Base-by-base conservation (phyloP, 53 echinoderm and acorn worm genomes). In the Echinometra lucunter region DNA sequence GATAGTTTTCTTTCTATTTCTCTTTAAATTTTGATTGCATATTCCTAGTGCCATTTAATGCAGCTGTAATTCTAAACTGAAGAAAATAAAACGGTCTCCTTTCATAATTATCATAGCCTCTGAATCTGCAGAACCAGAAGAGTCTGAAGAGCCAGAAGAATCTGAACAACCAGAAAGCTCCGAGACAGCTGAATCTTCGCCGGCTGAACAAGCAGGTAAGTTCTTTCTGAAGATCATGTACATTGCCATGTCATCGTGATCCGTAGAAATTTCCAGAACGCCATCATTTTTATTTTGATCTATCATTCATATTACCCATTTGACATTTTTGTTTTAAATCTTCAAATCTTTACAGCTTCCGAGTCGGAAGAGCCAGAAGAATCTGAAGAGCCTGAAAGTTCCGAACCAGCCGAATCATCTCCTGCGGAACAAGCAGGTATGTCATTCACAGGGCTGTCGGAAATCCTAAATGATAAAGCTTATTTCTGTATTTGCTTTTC, bases 181-280 rank as follows among this genome's bases (percentile, higher is more conserved):
- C 2, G 92, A 92, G 66, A 40, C 40, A 90, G 38, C 58, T 2
- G 91, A 90, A 90, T 90, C 90, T 4, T 90, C 90, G 37, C 92
- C 92, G 47, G 70, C n/a, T 3, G 92, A 92, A 92, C 92, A 92
- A 92, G 92, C 67, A 70, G 92, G 92, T 92, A 92, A 57, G 57
- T 25, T n/a, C 23, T 89, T 28, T 69, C 69, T 70, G 38, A 40
- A 21, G 37, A 75, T 18, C 37, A 5, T 75, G 19, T 75, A 37
- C 30, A 8, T 9, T 28, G 32, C 7, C 30, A 67, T 67, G 67
- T 67, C 9, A 67, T 13, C 12, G 32, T 9, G 19, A 60, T 60
- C 53, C 19, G 1, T 0, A 32, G 18, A 67, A 30, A 30, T 19
- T 28, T 8, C 10, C 30, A 9, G 30, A 67, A 67, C 9, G 32